Base-by-base conservation (phyloP, 2,797 vertebrate genomes). In the Acanthiza pusilla region DNA sequence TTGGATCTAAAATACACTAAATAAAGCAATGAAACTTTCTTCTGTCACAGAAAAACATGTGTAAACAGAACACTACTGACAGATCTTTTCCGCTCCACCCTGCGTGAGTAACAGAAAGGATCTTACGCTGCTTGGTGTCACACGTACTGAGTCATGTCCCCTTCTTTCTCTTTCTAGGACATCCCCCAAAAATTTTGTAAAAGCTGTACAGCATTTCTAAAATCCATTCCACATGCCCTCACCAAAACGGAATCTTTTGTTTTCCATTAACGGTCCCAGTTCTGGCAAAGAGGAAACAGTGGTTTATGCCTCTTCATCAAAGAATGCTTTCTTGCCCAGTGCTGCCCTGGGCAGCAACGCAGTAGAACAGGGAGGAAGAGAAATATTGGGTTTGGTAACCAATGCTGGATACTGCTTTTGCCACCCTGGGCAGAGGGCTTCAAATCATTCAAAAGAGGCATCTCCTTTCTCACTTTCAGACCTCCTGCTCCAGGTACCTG, bases 1-100 rank as follows among this genome's bases (percentile, higher is more conserved):
- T 68, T 74, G 55, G 54, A 86, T 61, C 65, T 87, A 89, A 93
- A 94, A 78, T 36, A 60, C 25, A 47, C 60, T 47, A 84, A 92
- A 91, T 47, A 79, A 94, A 95, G 65, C 38, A 87, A 94, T 53
- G 30, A 65, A 89, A 71, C 47, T 54, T 85, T 81, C 75, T 80
- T 90, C 83, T 83, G 54, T 65, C 71, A 87, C 83, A 61, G 83
- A 96, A 93, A 95, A 91, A 29, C 55, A 71, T 18, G 45, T 71
- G 38, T 86, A 93, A 94, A 74, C 43, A 11, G 47, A 88, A 65
- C 50, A 80, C n/a, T 79, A 54, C 14, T 73, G 70, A 73, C 60
- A 88, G 85, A 86, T 70, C 60, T 89, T 95, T 96, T 91, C 87
- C 1, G 0, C 47, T 93, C 51, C 42, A 79, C 85, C 57, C 80